phyloP scores from a whole-genome alignment of 92 coral and sea anemone species.

The Porites lobata region DNA sequence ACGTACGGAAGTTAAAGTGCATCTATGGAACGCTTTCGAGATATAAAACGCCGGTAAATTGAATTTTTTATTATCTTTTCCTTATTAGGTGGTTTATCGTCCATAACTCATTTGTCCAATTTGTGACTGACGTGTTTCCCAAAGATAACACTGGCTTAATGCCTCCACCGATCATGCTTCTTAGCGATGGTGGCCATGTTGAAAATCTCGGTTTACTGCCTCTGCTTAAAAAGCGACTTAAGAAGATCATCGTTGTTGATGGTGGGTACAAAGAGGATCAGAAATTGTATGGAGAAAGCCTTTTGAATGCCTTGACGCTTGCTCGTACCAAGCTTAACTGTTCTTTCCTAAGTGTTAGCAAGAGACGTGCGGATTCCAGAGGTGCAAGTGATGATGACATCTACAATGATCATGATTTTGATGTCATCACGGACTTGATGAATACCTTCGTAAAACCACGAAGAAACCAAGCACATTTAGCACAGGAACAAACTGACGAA shows the following conservation, averaged over 20 bases:
- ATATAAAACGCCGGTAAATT: too few relatives aligned
- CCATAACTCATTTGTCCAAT: slow-evolving; percentile 57
- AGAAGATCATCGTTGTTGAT: slow-evolving; percentile 32
- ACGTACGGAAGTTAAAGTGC: too few relatives aligned
- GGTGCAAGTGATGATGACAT: not conserved
- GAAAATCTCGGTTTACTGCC: slow-evolving; percentile 80
- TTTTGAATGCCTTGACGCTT: slow-evolving; percentile 48
- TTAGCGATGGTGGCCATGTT: slow-evolving; percentile 85
- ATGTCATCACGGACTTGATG: slow-evolving; percentile 42
- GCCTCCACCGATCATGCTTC: slow-evolving; percentile 72
- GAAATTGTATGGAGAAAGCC: slow-evolving; percentile 17
- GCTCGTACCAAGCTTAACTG: slow-evolving; percentile 59
- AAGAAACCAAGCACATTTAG: not conserved
- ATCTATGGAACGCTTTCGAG: too few relatives aligned
- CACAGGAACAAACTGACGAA: not conserved
- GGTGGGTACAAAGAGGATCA: slow-evolving; percentile 32
- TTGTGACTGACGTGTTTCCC: slow-evolving; percentile 53
- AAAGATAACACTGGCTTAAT: slow-evolving; percentile 58
- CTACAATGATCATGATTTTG: not conserved
- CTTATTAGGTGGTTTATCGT: slow-evolving; percentile 68
- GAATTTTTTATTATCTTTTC: too few relatives aligned
- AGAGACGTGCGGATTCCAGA: slow-evolving; percentile 43
- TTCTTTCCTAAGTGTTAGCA: slow-evolving; percentile 26
- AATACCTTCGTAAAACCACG: not conserved
- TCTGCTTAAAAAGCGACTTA: slow-evolving; percentile 48